A percentile compares a stretch with the other conserved stretches of the same genome.
Conservation (phyloP, 37 sponge, comb jelly and placozoan genomes). For the Hexactinellida sp. region DNA sequence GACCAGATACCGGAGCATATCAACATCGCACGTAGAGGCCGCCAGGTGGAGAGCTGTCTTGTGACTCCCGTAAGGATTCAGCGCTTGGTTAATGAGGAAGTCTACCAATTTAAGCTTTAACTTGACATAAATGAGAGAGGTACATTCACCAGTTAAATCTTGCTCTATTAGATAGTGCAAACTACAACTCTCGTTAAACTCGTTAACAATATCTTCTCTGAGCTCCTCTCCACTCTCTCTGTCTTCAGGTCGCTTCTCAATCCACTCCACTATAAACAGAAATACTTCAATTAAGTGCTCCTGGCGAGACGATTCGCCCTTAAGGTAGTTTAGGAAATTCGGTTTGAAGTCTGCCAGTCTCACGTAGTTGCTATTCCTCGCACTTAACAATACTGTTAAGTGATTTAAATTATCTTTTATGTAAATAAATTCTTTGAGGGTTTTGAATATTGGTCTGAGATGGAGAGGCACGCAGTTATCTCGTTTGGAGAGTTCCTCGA, state of each 20-base stretch:
- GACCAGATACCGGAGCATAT: not conserved
- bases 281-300: not conserved
- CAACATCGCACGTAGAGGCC: not conserved
- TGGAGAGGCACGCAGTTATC: not conserved
- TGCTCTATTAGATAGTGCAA: not conserved
- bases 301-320: too few relatives aligned
- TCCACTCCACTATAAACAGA: not conserved
- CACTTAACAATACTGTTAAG: not conserved
- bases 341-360: not conserved
- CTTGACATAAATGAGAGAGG: not conserved
- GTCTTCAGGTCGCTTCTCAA: not conserved
- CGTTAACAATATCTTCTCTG: not conserved
- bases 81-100: not conserved
- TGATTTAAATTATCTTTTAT: not conserved
- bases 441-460: not conserved
- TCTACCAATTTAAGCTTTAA: not conserved
- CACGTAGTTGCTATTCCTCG: not conserved
- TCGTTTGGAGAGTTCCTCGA: not conserved
- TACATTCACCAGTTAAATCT: too few relatives aligned
- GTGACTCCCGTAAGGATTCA: not conserved
- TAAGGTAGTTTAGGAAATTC: not conserved
- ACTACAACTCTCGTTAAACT: not conserved
- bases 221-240: not conserved
- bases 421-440: not conserved
- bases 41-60: not conserved